These are phyloP conservation scores for Xestia xanthographa DNA, from an alignment of 2,888 invertebrate genomes.

Conservation along the genomic window DNA sequence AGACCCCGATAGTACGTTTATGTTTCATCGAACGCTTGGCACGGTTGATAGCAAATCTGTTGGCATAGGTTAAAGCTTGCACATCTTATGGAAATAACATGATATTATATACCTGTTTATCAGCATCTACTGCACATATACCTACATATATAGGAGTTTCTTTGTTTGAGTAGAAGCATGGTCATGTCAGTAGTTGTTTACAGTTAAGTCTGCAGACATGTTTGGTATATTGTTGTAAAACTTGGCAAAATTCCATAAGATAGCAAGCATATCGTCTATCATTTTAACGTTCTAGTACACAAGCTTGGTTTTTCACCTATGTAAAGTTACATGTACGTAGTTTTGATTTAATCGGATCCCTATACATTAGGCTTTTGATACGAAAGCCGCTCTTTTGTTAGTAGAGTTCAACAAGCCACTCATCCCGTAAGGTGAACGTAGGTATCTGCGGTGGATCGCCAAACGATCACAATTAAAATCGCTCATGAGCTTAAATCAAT, in stretches of 20 bases:
- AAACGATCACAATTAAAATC: conserved; percentile 22
- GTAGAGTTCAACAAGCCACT: conserved; percentile 35
- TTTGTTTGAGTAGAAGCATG: conserved; percentile 30
- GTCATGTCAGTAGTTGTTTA: conserved; percentile 36
- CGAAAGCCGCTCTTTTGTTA: conserved; percentile 17
- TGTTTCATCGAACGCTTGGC: conserved; percentile 43
- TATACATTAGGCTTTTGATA: conserved; percentile 31
- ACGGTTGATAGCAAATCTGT: conserved; percentile 43
- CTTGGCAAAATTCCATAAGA: conserved; percentile 41
- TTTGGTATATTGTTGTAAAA: conserved; percentile 20
- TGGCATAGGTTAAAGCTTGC: conserved; percentile 48
- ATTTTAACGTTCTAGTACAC: conserved; percentile 29
- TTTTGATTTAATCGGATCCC: conserved; percentile 8
- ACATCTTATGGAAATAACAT: conserved; percentile 37
- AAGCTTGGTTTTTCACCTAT: conserved; percentile 11
- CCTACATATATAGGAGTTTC: conserved; percentile 15
- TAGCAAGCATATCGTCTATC: conserved; percentile 32
- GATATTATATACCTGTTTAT: conserved; percentile 32
- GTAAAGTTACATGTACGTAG: not conserved
- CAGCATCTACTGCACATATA: conserved; percentile 7
- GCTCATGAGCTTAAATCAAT: conserved; percentile 13
- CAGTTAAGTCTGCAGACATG: conserved; percentile 11
- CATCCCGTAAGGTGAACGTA: conserved; percentile 13
- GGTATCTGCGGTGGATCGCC: conserved; percentile 16
- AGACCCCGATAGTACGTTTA: too few species aligned